Evolutionary conservation across 2,888 invertebrate genomes (phyloP).

Genomic region (Pterobdella sp.): DNA sequence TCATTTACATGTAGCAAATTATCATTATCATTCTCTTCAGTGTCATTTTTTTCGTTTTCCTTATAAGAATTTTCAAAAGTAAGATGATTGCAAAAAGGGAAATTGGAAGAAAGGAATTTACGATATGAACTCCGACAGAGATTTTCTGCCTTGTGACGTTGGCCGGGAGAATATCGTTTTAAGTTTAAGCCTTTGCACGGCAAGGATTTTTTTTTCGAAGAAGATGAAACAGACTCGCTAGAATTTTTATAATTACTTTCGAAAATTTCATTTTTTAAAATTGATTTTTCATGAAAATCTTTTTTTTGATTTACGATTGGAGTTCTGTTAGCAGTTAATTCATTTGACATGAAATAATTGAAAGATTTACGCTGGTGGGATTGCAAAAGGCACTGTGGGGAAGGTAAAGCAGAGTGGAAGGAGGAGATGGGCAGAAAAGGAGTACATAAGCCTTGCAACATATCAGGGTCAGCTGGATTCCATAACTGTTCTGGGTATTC

Average conservation of each 20-base stretch:
- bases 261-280: neutral
- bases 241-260: no score
- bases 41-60: neutral
- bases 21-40: neutral
- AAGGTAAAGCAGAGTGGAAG: neutral
- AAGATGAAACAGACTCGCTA: no score
- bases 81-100: slow-evolving; percentile 25
- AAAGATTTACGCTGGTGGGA: neutral
- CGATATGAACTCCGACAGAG: neutral
- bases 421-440: slow-evolving; percentile 20
- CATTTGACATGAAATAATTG: neutral
- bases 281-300: neutral
- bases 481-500: neutral
- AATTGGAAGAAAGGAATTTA: neutral
- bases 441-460: slow-evolving; percentile 15
- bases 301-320: neutral
- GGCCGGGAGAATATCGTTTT: slow-evolving; percentile 4
- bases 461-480: slow-evolving; percentile 14
- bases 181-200: neutral
- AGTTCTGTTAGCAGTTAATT: neutral
- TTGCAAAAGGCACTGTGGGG: slow-evolving; percentile 18
- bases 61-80: neutral
- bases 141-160: neutral
- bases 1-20: neutral
- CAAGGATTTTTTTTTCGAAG: neutral